Conservation (phyloP, 2,797 vertebrate species). For the Chelidonichthys spinosus region DNA sequence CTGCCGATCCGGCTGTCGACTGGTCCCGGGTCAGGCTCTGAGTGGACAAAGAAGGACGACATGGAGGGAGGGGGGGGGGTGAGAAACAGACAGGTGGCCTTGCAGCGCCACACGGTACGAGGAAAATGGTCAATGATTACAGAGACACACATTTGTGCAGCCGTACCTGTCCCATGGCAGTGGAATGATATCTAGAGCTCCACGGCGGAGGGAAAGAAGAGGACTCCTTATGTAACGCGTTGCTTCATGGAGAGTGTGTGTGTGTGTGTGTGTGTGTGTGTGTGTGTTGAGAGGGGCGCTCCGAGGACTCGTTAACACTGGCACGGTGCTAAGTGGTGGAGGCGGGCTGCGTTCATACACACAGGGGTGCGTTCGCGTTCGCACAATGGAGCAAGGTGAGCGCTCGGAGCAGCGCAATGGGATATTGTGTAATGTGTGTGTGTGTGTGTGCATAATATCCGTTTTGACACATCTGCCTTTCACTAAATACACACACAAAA, state of each 20-base stretch:
- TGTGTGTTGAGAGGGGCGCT: conserved; percentile 58
- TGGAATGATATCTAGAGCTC: conserved; percentile 45
- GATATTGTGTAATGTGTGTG: conserved; percentile 61
- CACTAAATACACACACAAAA: neutral
- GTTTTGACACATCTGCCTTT: conserved; percentile 15
- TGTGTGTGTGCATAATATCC: conserved; percentile 28
- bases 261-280: conserved; percentile 32
- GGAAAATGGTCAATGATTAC: conserved; percentile 45
- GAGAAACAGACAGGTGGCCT: conserved; percentile 42
- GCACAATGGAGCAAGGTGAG: conserved; percentile 55
- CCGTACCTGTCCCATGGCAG: conserved; percentile 77
- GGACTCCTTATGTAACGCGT: conserved; percentile 73
- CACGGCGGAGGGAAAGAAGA: conserved; percentile 47
- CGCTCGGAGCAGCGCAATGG: conserved; percentile 41
- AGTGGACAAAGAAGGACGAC: conserved; percentile 8
- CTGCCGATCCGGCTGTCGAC: conserved; percentile 53
- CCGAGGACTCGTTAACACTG: conserved; percentile 60
- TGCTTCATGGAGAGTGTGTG: conserved; percentile 62
- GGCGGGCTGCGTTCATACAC: conserved; percentile 63
- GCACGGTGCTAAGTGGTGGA: conserved; percentile 68
- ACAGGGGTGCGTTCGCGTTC: neutral
- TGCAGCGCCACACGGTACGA: conserved; percentile 11
- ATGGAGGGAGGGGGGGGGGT: conserved; percentile 15
- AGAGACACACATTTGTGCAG: conserved; percentile 23
- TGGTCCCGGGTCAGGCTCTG: conserved; percentile 70